Base-by-base conservation (phyloP, 2,113 vertebrate genomes). In the Vicugna pacos region DNA sequence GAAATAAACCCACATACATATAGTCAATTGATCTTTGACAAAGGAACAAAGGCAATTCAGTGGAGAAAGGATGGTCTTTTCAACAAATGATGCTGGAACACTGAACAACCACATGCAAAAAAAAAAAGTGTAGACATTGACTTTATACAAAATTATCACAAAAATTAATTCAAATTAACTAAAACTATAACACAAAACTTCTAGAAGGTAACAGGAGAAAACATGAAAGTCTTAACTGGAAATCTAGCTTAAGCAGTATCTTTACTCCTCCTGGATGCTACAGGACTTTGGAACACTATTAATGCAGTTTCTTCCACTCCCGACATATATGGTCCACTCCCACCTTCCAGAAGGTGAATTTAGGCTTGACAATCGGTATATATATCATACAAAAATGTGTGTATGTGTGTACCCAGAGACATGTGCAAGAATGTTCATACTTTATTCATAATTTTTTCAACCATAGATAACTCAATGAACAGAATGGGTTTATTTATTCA, bases 151-250 rank as follows among this genome's bases (percentile, higher is more conserved):
- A 42, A 42, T 6, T 72, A 79, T 84, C 72, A 72, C 46, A 85
- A 90, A 93, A 64, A 26, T 80, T 35, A 95, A 84, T 15, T 88
- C 17, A 70, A 91, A 82, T 70, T 70, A 81, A 9, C n/a, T 54
- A 35, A 90, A 62, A 86, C 15, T 70, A 12, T 10, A 81, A 81
- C 38, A 85, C 42, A 77, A 89, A 77, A 67, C 46, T 65, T 86
- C 4, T 64, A 54, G 92, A 87, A 46, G 32, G 22, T 80, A 69
- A 54, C 28, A 69, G 42, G 48, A 60, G 32, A 80, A 85, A 75
- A 67, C 48, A 65, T 38, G 38, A 42, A 42, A 42, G 38, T 42
- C 56, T 64, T 65, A 76, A 84, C 32, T 77, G 48, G 38, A 77
- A 67, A 38, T 92, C 38, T 83, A 50, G 50, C 30, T 58, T 95